Base-by-base conservation (phyloP, 2,888 invertebrate species). In the Sphaerophoria taeniata region DNA sequence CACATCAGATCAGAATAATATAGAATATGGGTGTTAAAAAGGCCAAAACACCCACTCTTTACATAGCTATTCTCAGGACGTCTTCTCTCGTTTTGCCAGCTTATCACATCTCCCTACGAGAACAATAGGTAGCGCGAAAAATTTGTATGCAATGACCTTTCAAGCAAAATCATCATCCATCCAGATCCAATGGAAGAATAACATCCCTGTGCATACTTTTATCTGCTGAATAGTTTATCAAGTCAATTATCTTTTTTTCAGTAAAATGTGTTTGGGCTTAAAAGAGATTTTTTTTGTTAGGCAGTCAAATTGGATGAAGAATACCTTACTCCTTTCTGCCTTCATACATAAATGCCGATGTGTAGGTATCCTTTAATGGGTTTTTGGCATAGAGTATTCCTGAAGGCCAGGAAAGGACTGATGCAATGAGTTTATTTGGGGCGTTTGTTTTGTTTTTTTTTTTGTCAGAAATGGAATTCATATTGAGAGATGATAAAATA, bases 61-160 rank as follows among this genome's bases (percentile, higher is more conserved):
- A 5, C 16, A 6, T 34, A 11, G n/a, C 24, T 39, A 12, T 9
- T 3, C 16, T 6, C 12, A 58, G 0, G 2, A 12, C 0, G 6
- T 58, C 24, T 24, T 24, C 24, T 24, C 24, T 24, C 24, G 24
- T 4, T 49, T 7, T 24, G 11, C 31, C 16, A 1, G 16, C 11
- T 11, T 58, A 5, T 60, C 36, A 14, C 6, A 16, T 14, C 39
- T 11, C 47, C 47, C n/a, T 11, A 24, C 33, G 12, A 4, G 12
- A 6, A 70, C 56, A 34, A 70, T 47, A 70, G 45, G 16, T 14
- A 45, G 33, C 33, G 33, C 34, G 60, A 14, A 65, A 24, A 45
- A 53, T 81, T 65, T 43, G 36, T 81, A 81, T 81, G 73, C 85
- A 81, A 65, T 81, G 85, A 85, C 85, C 85, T 85, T 85, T 85